A percentile compares a stretch with the other conserved stretches of the same genome.
Conservation (phyloP, 2,888 invertebrate species). For the Cryptocephalus primarius region DNA sequence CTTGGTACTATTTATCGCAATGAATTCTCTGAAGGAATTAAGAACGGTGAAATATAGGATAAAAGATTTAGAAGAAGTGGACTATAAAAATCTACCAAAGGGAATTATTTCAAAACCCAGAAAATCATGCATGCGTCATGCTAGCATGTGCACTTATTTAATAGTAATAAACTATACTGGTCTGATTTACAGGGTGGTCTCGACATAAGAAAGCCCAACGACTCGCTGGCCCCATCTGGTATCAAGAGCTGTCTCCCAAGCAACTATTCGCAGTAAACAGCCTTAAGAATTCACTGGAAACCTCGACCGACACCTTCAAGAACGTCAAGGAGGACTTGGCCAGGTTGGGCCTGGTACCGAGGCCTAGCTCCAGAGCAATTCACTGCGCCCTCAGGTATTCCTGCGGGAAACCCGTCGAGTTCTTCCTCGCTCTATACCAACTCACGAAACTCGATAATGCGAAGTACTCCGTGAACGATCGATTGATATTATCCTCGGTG, state of each 20-base stretch:
- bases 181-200: background rate
- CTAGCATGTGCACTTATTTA: too few species aligned
- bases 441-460: slow-evolving; percentile 18
- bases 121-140: too few species aligned
- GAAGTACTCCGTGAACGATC: slow-evolving; percentile 31
- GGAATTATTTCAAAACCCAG: too few species aligned
- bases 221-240: slow-evolving; percentile 31
- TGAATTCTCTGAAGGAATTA: too few species aligned
- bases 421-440: slow-evolving; percentile 32
- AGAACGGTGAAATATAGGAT: too few species aligned
- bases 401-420: slow-evolving; percentile 29
- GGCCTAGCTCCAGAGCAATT: slow-evolving; percentile 22
- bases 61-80: too few species aligned
- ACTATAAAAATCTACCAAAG: too few species aligned
- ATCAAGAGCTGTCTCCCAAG: slow-evolving; percentile 30
- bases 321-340: slow-evolving; percentile 25
- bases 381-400: slow-evolving; percentile 25
- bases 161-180: too few species aligned
- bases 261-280: slow-evolving; percentile 26
- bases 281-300: slow-evolving; percentile 8
- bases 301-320: too few species aligned
- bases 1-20: too few species aligned
- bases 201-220: background rate
- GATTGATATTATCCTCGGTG: slow-evolving; percentile 31
- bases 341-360: slow-evolving; percentile 25